Evolutionary conservation across 2,113 vertebrate species (phyloP).

Genomic region (Zosterops lateralis): DNA sequence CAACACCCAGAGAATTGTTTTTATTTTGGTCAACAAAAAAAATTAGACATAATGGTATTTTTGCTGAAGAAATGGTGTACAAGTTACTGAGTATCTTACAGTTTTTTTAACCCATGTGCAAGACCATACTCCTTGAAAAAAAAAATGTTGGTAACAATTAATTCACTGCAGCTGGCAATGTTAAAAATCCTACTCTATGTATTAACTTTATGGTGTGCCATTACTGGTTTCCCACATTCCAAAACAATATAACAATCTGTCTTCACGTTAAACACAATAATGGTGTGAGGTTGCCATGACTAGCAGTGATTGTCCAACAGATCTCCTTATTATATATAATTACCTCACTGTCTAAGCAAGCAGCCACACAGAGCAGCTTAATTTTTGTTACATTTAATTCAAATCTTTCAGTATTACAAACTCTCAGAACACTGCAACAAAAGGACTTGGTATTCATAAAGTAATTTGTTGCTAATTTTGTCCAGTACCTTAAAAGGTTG

Average conservation of each 20-base stretch:
- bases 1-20: background rate
- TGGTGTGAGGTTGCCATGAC: conserved; percentile 32
- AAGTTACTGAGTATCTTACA: background rate
- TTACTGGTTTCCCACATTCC: conserved; percentile 60
- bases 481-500: conserved; percentile 66
- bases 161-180: background rate
- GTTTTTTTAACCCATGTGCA: background rate
- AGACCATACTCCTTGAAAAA: background rate
- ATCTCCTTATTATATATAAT: conserved; percentile 56
- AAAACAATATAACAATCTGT: conserved; percentile 42
- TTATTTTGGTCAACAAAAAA: background rate
- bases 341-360: conserved; percentile 71
- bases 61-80: background rate
- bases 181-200: conserved; percentile 20
- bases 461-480: conserved; percentile 69
- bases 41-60: background rate
- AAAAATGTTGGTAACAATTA: background rate
- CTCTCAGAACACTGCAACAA: conserved; percentile 51
- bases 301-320: conserved; percentile 49
- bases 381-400: conserved; percentile 69
- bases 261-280: conserved; percentile 45
- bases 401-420: conserved; percentile 56
- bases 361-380: conserved; percentile 49
- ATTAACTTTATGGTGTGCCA: background rate
- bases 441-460: conserved; percentile 58